Base-by-base conservation (phyloP, 2,888 invertebrate species). In the Agrochola macilenta region DNA sequence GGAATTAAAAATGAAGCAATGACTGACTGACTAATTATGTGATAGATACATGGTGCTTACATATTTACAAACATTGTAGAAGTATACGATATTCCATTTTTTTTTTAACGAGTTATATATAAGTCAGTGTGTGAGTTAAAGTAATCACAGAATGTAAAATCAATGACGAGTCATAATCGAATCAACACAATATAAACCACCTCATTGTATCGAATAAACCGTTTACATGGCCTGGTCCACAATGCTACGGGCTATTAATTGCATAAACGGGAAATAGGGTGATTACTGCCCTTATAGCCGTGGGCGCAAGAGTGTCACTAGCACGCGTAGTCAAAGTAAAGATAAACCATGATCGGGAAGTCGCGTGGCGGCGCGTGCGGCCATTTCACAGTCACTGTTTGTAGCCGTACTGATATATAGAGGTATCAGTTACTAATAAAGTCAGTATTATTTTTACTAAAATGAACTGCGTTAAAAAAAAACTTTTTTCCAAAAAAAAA, bases 281-380 rank as follows among this genome's bases (percentile, higher is more conserved):
- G 91, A 91, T 92, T 91, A 90, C 85, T 90, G 85, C 93, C 92
- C 92, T 89, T 81, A 79, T 77, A 66, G 76, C 66, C 73, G 69
- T 79, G 75, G 65, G 80, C 76, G 88, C 83, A 86, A 85, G 71
- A 71, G 85, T 91, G 93, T 93, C 94, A 92, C 86, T 88, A 90
- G 93, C 95, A 94, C 91, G 91, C 92, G 88, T 77, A 88, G 81
- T 78, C 26, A 85, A 88, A 89, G 90, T 87, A 77, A 87, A 92
- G 95, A 95, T 95, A 95, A 92, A 91, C 91, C 91, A 90, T 91
- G 91, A 86, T 86, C 86, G 79, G 70, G 72, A 76, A 76, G 93
- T 77, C 94, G 92, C 94, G 96, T 95, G 95, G 79, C 86, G 92
- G 82, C 95, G 95, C 95, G 96, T 95, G 96, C 90, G 89, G 78